These are phyloP conservation scores for Sceloporus undulatus DNA, from an alignment of 2,113 vertebrate genomes.

Conservation along the genomic window DNA sequence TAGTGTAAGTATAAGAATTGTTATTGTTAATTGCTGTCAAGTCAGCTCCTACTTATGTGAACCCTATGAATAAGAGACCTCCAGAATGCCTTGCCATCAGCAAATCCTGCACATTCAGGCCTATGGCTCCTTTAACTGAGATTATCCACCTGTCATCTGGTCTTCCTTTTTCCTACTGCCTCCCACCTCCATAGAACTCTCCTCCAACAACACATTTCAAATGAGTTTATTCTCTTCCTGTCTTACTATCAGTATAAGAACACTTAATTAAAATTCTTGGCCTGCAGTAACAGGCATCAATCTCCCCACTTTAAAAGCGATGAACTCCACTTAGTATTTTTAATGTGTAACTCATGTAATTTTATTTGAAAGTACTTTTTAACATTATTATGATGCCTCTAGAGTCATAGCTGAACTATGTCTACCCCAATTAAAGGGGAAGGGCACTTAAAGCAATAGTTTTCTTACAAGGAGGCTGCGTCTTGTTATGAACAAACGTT, in stretches of 20 bases:
- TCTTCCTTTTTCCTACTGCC: slow-evolving; percentile 16
- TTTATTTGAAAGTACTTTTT: slow-evolving; percentile 79
- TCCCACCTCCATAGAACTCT: background rate
- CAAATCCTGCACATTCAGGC: too few species aligned
- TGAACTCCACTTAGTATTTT: slow-evolving; percentile 65
- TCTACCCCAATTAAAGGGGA: slow-evolving; percentile 78
- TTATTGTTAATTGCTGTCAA: too few species aligned
- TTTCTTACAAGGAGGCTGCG: slow-evolving; percentile 76
- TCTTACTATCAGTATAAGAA: slow-evolving; percentile 44
- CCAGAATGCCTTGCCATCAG: too few species aligned
- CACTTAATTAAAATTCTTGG: slow-evolving; percentile 50
- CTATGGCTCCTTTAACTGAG: too few species aligned
- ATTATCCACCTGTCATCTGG: too few species aligned
- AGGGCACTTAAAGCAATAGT: slow-evolving; percentile 80
- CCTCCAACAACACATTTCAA: too few species aligned
- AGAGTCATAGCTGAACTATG: slow-evolving; percentile 80
- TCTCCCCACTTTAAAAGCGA: slow-evolving; percentile 38
- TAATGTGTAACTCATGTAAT: slow-evolving; percentile 78
- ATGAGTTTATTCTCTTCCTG: too few species aligned
- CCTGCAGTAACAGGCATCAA: slow-evolving; percentile 60
- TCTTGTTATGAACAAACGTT: slow-evolving; percentile 73
- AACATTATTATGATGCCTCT: slow-evolving; percentile 81
- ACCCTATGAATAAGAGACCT: too few species aligned
- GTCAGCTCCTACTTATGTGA: too few species aligned
- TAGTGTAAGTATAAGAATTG: too few species aligned